phyloP scores from a whole-genome alignment of 1,140 invertebrate species.

The Pentalonia nigronervosa region DNA sequence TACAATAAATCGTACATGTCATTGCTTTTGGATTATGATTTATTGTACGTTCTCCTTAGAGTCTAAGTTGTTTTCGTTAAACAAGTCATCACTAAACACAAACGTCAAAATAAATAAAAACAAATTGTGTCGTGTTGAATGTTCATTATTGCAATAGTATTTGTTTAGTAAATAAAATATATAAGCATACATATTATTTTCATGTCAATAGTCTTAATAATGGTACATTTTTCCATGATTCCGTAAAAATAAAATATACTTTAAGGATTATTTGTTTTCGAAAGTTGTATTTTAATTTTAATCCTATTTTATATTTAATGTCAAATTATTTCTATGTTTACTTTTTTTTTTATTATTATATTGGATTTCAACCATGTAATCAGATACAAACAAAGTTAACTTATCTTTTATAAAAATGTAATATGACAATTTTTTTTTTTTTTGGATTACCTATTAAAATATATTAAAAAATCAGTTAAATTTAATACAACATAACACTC shows the following conservation, averaged over 20 bases:
- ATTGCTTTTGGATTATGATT: slow-evolving; percentile 16
- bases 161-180: background rate
- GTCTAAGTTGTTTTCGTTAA: background rate
- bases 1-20: background rate
- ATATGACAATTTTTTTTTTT: too few species aligned
- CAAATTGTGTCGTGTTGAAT: background rate
- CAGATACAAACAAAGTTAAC: background rate
- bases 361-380: background rate
- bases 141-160: background rate
- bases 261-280: background rate
- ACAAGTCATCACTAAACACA: background rate
- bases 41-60: background rate
- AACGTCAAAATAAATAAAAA: background rate
- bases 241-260: background rate
- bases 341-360: background rate
- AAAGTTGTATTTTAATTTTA: background rate
- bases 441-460: too few species aligned
- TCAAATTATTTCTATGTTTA: background rate
- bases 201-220: slow-evolving; percentile 2
- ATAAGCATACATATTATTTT: background rate
- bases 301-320: background rate
- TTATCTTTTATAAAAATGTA: background rate
- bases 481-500: background rate
- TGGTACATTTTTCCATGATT: background rate
- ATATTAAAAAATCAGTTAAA: background rate